These are phyloP conservation scores for Hermaeophaga mercurialis DNA, from an alignment of 2,888 invertebrate genomes.

Conservation along the genomic window DNA sequence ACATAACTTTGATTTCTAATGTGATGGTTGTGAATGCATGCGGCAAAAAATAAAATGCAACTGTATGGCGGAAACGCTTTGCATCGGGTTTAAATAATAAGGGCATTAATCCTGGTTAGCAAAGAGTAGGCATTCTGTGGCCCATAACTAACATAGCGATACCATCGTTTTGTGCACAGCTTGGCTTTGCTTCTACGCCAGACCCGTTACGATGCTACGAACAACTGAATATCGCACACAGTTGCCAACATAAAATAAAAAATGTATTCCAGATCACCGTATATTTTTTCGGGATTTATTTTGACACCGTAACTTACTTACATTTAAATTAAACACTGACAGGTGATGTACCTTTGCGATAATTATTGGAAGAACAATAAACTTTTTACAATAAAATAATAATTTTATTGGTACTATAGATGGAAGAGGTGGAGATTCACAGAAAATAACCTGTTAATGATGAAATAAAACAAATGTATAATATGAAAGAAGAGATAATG, in stretches of 20 bases:
- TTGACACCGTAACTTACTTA: neutral
- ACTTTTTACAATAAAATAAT: no score
- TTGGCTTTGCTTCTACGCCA: slow-evolving; percentile 43
- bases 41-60: slow-evolving; percentile 32
- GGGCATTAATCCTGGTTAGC: slow-evolving; percentile 55
- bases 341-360: no score
- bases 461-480: no score
- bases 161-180: slow-evolving; percentile 49
- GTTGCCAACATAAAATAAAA: slow-evolving; percentile 29
- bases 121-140: slow-evolving; percentile 53
- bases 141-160: slow-evolving; percentile 55
- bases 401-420: no score
- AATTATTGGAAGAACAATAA: no score
- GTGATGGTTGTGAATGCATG: slow-evolving; percentile 3
- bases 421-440: no score
- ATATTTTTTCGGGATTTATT: slow-evolving; percentile 17
- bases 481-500: no score
- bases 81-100: slow-evolving; percentile 51
- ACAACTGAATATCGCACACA: slow-evolving; percentile 35
- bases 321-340: slow-evolving; percentile 4
- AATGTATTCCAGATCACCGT: slow-evolving; percentile 20
- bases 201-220: slow-evolving; percentile 44
- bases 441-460: no score
- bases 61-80: slow-evolving; percentile 38
- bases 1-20: no score